Base-by-base conservation (phyloP, 2,888 invertebrate species). In the Stenurella melanura region DNA sequence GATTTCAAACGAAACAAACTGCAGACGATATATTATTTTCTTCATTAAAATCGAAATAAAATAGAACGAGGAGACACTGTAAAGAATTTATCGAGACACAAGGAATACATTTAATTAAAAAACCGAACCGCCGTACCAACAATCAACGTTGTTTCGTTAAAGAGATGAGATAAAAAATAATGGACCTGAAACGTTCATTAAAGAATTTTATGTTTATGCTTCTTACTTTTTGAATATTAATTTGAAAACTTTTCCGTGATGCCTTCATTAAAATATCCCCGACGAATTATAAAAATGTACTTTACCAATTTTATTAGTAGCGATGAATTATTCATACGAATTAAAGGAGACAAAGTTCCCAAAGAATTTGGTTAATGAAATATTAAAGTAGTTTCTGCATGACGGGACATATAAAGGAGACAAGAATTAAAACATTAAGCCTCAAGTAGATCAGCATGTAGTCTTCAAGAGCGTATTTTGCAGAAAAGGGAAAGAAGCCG, bases 331-430 rank as follows among this genome's bases (percentile, higher is more conserved):
- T 85, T 83, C 83, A 85, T 82, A 69, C 66, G 75, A 81, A 82
- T 83, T 84, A 82, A 81, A 50, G 83, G 79, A 79, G 80, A 79
- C 80, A 83, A 79, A 82, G 80, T 82, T 81, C 81, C 70, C 80
- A 75, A 83, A 84, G 83, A 83, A 84, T 83, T 81, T 77, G 81
- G 83, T 83, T 84, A 83, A 84, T 85, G 84, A 84, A 85, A 84
- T 83, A 82, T 83, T 81, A 82, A 82, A 83, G 81, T 83, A 79
- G 82, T 81, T 82, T 79, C 79, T 80, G 82, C 78, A 77, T 78
- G 78, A 78, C 74, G 78, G 74, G 80, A 77, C 82, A 80, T 60
- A 69, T 72, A 67, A 76, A 76, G n/a, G 70, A 54, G 80, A 76
- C 83, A 81, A 76, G 78, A 81, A 83, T 83, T 83, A 83, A 83